Percentiles rank a stretch among this genome's conserved stretches.
Evolutionary conservation across 1,140 invertebrate species (phyloP).

Genomic region (Yoshiicerus persimilis): DNA sequence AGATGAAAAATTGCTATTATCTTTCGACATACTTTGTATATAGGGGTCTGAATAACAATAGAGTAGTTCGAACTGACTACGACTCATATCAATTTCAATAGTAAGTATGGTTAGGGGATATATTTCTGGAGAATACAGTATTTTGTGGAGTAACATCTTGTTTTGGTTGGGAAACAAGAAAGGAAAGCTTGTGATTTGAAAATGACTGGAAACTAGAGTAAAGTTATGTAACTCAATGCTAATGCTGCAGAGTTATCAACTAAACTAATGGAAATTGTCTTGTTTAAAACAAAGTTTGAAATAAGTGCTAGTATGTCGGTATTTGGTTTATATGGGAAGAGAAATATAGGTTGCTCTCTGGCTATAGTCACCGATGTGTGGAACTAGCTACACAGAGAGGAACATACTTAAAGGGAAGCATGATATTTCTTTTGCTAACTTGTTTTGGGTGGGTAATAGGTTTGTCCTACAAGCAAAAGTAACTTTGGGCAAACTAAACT

Average conservation of each 20-base stretch:
- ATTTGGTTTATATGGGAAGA: not conserved
- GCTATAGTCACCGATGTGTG: not conserved
- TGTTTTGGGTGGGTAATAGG: not conserved
- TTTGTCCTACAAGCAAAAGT: not conserved
- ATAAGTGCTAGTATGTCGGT: not conserved
- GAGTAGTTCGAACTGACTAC: not conserved
- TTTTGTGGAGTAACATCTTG: not conserved
- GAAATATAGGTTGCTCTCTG: not conserved
- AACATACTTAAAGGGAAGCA: not conserved
- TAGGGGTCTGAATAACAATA: not conserved
- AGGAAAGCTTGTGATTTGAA: not conserved
- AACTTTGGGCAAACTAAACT: not conserved
- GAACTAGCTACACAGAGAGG: not conserved
- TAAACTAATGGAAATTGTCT: not conserved
- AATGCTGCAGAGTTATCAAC: not conserved
- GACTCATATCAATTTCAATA: not conserved
- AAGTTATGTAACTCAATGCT: not conserved
- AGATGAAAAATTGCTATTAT: too few relatives aligned
- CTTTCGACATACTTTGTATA: too few relatives aligned
- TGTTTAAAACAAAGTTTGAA: not conserved
- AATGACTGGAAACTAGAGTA: not conserved
- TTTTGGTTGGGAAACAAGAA: not conserved
- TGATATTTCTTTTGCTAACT: not conserved
- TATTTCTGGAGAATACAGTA: too few relatives aligned
- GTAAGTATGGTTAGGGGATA: too few relatives aligned